Evolutionary conservation across 2,113 vertebrate species (phyloP).

Genomic region (Cavia aperea): DNA sequence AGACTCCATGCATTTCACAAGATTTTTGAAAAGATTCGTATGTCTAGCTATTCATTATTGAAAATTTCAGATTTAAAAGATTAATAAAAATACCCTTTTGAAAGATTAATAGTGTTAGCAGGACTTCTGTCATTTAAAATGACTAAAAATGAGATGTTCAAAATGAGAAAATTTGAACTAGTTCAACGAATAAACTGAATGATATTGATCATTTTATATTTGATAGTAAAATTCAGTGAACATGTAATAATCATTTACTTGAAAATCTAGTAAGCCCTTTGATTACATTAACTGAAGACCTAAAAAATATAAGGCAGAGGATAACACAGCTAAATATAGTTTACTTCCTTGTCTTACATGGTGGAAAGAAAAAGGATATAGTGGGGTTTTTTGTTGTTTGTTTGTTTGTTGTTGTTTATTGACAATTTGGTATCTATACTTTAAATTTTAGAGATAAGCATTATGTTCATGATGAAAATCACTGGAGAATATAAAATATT

Average conservation of each 20-base stretch:
- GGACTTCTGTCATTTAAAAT: neutral
- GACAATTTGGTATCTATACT: neutral
- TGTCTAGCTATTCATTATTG: neutral
- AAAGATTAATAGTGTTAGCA: neutral
- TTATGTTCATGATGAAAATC: neutral
- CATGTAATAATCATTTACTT: neutral
- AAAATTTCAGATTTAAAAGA: neutral
- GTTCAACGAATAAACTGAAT: neutral
- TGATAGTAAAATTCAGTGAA: neutral
- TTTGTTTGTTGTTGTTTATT: neutral
- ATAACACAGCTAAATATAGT: neutral
- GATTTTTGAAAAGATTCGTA: neutral
- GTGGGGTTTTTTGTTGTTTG: neutral
- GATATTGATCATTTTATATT: neutral
- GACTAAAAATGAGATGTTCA: conserved; percentile 12
- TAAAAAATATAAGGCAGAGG: neutral
- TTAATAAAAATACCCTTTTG: neutral
- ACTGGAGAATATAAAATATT: neutral
- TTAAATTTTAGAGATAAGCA: neutral
- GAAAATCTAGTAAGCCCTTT: neutral
- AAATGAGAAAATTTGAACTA: neutral
- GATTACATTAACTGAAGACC: neutral
- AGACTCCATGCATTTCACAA: neutral
- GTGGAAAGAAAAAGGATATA: neutral
- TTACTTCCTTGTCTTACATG: neutral